Percentiles rank a stretch among this genome's conserved stretches.
phyloP scores from a whole-genome alignment of 2,888 invertebrate genomes.

The Acleris cristana region DNA sequence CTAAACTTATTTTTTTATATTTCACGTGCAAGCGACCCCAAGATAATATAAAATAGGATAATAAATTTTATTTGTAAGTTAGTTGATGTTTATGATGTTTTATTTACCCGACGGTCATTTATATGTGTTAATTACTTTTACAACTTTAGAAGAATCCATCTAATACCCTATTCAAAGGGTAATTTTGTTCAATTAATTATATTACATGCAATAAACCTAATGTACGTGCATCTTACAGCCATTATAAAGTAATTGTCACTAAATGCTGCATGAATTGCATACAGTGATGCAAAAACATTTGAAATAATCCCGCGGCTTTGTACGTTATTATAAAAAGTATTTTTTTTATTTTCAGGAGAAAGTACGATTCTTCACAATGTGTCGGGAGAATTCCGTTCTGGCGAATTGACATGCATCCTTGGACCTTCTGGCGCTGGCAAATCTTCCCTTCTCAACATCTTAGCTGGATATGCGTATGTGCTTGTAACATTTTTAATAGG shows the following conservation, averaged over 20 bases:
- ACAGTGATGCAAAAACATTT: neutral
- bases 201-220: slow-evolving; percentile 6
- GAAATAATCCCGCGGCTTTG: too few species aligned
- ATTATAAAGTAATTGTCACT: neutral
- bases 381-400: slow-evolving; percentile 85
- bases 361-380: slow-evolving; percentile 81
- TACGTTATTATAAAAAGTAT: too few species aligned
- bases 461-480: slow-evolving; percentile 89
- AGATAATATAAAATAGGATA: too few species aligned
- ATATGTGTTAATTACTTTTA: neutral
- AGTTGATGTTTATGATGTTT: too few species aligned
- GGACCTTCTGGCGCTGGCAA: slow-evolving; percentile 92
- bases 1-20: too few species aligned
- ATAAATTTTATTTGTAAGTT: too few species aligned
- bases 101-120: too few species aligned
- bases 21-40: too few species aligned
- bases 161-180: neutral
- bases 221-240: neutral
- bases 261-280: neutral
- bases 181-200: slow-evolving; percentile 3
- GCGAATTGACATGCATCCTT: slow-evolving; percentile 88
- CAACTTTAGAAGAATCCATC: neutral
- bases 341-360: slow-evolving; percentile 71
- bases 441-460: slow-evolving; percentile 88
- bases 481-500: neutral